These are phyloP conservation scores for Atta texana DNA, from an alignment of 1,140 invertebrate species.

Conservation along the genomic window DNA sequence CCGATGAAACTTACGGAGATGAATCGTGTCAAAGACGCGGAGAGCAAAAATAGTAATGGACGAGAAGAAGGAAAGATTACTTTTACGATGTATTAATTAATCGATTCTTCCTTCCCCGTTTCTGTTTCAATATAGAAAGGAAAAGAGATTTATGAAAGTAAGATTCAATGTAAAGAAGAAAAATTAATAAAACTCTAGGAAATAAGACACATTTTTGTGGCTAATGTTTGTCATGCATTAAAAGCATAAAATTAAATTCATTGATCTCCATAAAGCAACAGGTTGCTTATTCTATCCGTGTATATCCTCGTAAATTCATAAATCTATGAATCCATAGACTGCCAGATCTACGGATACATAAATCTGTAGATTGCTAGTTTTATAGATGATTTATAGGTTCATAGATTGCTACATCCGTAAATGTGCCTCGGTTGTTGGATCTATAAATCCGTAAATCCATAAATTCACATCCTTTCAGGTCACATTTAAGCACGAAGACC, in stretches of 20 bases:
- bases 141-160: background rate
- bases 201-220: background rate
- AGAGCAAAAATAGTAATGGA: background rate
- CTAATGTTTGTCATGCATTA: background rate
- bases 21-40: constrained; percentile 48
- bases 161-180: background rate
- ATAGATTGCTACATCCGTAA: constrained; percentile 37
- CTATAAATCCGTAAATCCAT: constrained; percentile 56
- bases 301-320: constrained; percentile 28
- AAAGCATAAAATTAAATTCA: constrained; percentile 21
- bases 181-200: constrained; percentile 13
- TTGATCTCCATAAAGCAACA: constrained; percentile 36
- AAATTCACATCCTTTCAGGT: constrained; percentile 51
- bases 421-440: constrained; percentile 28
- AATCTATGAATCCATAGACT: constrained; percentile 43
- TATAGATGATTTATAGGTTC: constrained; percentile 38
- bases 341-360: constrained; percentile 47
- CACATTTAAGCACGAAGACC: constrained; percentile 32
- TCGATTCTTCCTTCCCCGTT: background rate
- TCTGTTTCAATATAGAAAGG: background rate
- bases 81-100: constrained; percentile 30
- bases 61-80: background rate
- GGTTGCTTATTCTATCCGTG: background rate
- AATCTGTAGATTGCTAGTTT: constrained; percentile 48
- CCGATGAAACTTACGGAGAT: constrained; percentile 14